Percentiles rank a stretch among this genome's conserved stretches.
Evolutionary conservation across 2,888 invertebrate genomes (phyloP).

Genomic region (Amiota minor): DNA sequence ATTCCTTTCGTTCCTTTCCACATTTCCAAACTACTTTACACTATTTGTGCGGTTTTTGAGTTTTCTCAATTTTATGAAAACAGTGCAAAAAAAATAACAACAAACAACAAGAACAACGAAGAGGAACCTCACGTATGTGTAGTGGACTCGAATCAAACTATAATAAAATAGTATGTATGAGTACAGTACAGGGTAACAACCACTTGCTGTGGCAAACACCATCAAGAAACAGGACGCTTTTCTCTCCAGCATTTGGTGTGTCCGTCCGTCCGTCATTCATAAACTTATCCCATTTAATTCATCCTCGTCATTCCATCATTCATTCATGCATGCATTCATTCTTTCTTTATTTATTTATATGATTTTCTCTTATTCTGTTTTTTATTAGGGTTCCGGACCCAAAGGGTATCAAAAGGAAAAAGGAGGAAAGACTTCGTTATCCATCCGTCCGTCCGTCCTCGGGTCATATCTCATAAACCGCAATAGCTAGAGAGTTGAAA

Average conservation of each 20-base stretch:
- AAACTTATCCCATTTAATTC: not conserved
- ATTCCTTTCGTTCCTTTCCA: no score
- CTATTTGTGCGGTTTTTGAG: constrained; percentile 8
- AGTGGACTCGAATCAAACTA: not conserved
- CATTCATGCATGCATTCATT: no score
- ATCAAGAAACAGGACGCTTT: not conserved
- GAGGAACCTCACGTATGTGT: not conserved
- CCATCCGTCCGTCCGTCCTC: no score
- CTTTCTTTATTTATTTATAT: no score
- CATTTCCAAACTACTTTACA: no score
- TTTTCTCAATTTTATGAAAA: constrained; percentile 22
- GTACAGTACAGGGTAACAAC: not conserved
- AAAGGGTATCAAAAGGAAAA: no score
- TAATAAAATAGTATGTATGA: not conserved
- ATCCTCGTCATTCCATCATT: no score
- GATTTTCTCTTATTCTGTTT: no score
- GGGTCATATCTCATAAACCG: no score
- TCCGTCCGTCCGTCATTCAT: not conserved
- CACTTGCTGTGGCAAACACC: not conserved
- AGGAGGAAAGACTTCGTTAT: no score
- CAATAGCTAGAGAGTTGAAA: no score
- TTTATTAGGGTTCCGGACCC: no score
- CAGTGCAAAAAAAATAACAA: not conserved
- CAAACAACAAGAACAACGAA: not conserved
- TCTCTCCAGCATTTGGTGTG: not conserved